phyloP scores from a whole-genome alignment of 2,888 invertebrate genomes.

The Hipparchia semele region DNA sequence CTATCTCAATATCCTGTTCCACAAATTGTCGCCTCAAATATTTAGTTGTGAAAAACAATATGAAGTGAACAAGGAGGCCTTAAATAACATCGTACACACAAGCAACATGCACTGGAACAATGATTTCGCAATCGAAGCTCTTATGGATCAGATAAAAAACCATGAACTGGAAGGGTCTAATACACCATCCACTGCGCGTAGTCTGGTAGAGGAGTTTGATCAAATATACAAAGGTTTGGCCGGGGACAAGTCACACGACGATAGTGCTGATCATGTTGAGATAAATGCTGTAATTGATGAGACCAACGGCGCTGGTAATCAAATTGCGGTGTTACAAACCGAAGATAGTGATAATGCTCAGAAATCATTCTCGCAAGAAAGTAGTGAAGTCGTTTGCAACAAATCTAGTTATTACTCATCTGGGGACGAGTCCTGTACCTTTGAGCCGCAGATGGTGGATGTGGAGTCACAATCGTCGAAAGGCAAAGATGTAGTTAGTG shows the following conservation, averaged over 20 bases:
- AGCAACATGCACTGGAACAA: conserved; percentile 55
- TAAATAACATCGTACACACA: conserved; percentile 66
- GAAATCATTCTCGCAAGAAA: conserved; percentile 23
- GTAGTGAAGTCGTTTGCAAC: conserved; percentile 26
- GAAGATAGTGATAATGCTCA: conserved; percentile 43
- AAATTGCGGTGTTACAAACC: conserved; percentile 7
- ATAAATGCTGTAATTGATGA: conserved; percentile 41
- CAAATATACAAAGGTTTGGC: conserved; percentile 66
- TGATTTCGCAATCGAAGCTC: conserved; percentile 55
- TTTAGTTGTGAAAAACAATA: conserved; percentile 72
- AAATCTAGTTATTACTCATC: conserved; percentile 13
- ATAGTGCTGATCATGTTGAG: conserved; percentile 41
- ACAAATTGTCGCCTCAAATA: conserved; percentile 69
- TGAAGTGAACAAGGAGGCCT: conserved; percentile 74
- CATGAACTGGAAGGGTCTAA: conserved; percentile 58
- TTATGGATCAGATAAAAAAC: conserved; percentile 64
- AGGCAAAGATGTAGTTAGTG: conserved; percentile 27
- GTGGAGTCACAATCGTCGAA: conserved; percentile 38
- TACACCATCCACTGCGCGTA: conserved; percentile 71
- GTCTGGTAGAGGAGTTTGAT: conserved; percentile 73
- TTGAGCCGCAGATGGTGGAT: conserved; percentile 36
- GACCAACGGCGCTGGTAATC: conserved; percentile 6
- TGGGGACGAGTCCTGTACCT: conserved; percentile 38
- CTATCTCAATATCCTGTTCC: conserved; percentile 73
- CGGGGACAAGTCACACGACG: conserved; percentile 49